Evolutionary conservation across 1,140 invertebrate genomes (phyloP).

Genomic region (Lasioglossum baleicum): DNA sequence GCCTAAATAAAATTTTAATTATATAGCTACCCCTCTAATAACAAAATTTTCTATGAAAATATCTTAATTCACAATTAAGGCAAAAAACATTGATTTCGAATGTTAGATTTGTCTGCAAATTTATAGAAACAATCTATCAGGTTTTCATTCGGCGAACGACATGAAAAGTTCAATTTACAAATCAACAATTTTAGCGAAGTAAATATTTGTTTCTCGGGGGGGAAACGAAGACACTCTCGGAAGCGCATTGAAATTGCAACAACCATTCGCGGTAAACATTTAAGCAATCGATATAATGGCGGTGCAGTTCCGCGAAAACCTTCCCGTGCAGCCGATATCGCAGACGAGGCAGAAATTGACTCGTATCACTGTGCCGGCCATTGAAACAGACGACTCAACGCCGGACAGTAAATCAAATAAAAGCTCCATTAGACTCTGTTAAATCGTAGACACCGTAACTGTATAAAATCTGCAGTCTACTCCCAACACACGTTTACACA

Average conservation of each 20-base stretch:
- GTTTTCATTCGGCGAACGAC: no score
- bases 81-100: not conserved
- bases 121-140: no score
- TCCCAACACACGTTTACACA: no score
- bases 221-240: not conserved
- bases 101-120: not conserved
- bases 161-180: no score
- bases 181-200: no score
- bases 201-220: not conserved
- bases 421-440: no score
- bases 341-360: not conserved
- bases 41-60: no score
- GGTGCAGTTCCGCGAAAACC: slow-evolving; percentile 16
- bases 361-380: slow-evolving; percentile 7
- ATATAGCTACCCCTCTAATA: no score
- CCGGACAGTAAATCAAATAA: not conserved
- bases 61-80: no score
- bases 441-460: not conserved
- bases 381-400: not conserved
- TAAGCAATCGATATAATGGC: slow-evolving; percentile 12
- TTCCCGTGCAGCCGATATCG: slow-evolving; percentile 16
- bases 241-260: not conserved
- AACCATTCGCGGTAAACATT: slow-evolving; percentile 16
- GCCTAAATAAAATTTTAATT: no score
- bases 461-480: no score